These are phyloP conservation scores for Cromileptes altivelis DNA, from an alignment of 2,113 vertebrate genomes.

Conservation along the genomic window DNA sequence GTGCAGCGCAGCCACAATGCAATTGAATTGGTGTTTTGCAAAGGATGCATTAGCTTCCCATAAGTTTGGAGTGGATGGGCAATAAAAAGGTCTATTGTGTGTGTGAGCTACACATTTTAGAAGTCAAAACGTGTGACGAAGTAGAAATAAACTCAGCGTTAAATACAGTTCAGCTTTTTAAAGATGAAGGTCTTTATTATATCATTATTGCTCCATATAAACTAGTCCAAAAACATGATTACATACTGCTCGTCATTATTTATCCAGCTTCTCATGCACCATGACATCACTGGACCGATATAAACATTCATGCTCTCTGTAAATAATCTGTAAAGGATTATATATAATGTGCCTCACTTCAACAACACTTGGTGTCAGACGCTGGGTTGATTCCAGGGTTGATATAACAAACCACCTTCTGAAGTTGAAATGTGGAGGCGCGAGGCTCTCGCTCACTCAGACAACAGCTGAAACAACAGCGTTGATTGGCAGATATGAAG, in stretches of 20 bases:
- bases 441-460: slow-evolving; percentile 7
- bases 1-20: neutral
- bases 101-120: neutral
- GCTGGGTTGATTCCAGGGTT: slow-evolving; percentile 16
- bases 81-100: slow-evolving; percentile 15
- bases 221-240: neutral
- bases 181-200: neutral
- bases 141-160: neutral
- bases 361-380: slow-evolving; percentile 5
- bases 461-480: slow-evolving; percentile 72
- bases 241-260: neutral
- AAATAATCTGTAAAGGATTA: slow-evolving; percentile 29
- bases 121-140: neutral
- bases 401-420: slow-evolving; percentile 26
- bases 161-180: neutral
- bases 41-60: slow-evolving; percentile 6
- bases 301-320: slow-evolving; percentile 8
- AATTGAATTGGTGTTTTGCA: slow-evolving; percentile 5
- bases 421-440: slow-evolving; percentile 19
- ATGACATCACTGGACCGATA: slow-evolving; percentile 11
- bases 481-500: slow-evolving; percentile 62
- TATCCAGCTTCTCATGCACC: neutral
- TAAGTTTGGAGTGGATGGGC: neutral
- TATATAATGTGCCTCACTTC: slow-evolving; percentile 3
- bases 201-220: neutral